Conservation (phyloP, 2,888 invertebrate species). For the Tyria jacobaeae region DNA sequence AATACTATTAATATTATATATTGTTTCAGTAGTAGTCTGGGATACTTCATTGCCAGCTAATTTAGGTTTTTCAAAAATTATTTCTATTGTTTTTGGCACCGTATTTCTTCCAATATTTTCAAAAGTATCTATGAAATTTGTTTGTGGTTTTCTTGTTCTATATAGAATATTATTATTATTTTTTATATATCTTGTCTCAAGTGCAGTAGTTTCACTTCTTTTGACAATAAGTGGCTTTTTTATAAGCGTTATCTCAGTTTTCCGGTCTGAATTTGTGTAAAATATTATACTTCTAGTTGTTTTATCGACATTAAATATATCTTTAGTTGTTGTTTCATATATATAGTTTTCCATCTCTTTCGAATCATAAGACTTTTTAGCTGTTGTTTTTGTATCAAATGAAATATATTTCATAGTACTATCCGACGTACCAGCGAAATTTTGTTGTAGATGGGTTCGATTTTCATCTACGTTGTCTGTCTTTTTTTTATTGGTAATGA, state of each 20-base stretch:
- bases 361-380: neutral
- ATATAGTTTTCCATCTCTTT: neutral
- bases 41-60: neutral
- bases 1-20: neutral
- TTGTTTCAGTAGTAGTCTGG: neutral
- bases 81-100: neutral
- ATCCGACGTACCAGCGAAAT: neutral
- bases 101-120: neutral
- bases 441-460: neutral
- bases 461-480: too few relatives aligned
- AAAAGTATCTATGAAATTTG: neutral
- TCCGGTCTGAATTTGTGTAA: neutral
- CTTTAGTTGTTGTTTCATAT: neutral
- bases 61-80: neutral
- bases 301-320: neutral
- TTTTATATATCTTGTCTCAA: too few relatives aligned
- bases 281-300: neutral
- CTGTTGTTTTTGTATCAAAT: neutral
- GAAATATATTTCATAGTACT: neutral
- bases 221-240: neutral
- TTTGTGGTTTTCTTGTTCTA: neutral
- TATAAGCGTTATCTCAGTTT: neutral
- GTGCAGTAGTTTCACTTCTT: neutral
- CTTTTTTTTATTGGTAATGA: neutral
- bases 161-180: too few relatives aligned